Evolutionary conservation across 2,797 vertebrate species (phyloP).

Genomic region (Anas bahamensis): DNA sequence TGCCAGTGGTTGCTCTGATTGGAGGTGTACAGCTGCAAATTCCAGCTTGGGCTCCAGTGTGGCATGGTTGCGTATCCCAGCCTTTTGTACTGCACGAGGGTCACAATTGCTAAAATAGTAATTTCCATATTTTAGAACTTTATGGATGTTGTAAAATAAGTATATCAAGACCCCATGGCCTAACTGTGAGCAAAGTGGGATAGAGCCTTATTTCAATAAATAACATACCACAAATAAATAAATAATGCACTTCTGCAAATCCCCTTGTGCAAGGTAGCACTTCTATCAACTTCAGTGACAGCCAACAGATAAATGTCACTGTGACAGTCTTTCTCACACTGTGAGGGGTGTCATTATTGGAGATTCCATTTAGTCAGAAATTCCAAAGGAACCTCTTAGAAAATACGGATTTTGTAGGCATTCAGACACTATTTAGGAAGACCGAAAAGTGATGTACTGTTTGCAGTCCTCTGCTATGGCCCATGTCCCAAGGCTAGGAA

Average conservation of each 20-base stretch:
- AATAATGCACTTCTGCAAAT: neutral
- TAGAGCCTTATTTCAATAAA: neutral
- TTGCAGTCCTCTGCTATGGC: neutral
- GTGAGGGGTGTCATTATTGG: accelerated
- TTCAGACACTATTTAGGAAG: neutral
- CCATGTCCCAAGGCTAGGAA: accelerated
- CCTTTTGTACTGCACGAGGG: neutral
- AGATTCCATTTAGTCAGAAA: neutral
- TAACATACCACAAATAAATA: neutral
- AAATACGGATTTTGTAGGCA: neutral
- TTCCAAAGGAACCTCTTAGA: neutral
- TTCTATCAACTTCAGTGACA: neutral
- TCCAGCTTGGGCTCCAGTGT: neutral
- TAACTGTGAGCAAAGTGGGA: neutral
- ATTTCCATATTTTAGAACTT: neutral
- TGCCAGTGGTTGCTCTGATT: accelerated
- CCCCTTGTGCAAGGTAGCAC: neutral
- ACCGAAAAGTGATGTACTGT: accelerated
- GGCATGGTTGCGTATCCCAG: neutral
- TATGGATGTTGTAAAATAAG: neutral
- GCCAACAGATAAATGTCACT: neutral
- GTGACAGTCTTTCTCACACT: neutral
- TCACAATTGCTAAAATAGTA: neutral
- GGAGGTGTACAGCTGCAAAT: accelerated
- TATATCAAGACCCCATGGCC: neutral